Evolutionary conservation across 2,113 vertebrate species (phyloP), one percentile per base, ranked within the genome.

Genomic region (Atlantisia rogersi): DNA sequence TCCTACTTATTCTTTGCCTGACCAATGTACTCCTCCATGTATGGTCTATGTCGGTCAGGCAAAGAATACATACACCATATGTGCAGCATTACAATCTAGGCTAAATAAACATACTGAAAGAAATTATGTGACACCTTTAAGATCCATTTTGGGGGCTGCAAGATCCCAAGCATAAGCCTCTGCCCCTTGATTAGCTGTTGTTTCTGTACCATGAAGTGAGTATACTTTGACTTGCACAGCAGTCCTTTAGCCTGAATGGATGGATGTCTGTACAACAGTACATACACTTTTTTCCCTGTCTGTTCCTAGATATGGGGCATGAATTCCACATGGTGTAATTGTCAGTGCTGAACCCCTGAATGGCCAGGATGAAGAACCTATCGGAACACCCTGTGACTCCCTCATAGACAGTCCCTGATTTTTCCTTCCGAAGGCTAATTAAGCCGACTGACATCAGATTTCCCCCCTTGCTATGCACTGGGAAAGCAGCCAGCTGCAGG

Each of bases 371-470:
- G 31, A 76, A 76, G 17, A 29, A 53, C 3, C 4, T 80, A 2
- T 31, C 52, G 22, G 22, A 46, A 9, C 2, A 56, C 15, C 2
- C 35, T 83, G 0, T 32, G 52, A 37, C 26, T 63, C 15, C 16
- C 24, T 55, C 31, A 40, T 32, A 55, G 67, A 35, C 31, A 59
- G 1, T 4, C 16, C 7, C 9, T 44, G 11, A 3, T 35, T 1
- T 50, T 69, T 82, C 31, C 14, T 35, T 84, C 20, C 9, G 5
- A 86, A 62, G 77, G 9, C 15, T 52, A 62, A 16, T 11, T 1
- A 7, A 62, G 8, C 9, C 1, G 2, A 9, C 20, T 9, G 24
- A 7, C 1, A 3, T 40, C 4, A 2, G 7, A 56, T 42, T 89
- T 11, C 31, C 31, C 32, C 53, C 42, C 14, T 81, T 39, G 17